Base-by-base conservation (phyloP, 2,888 invertebrate genomes). In the Acrocyrtus sp. region DNA sequence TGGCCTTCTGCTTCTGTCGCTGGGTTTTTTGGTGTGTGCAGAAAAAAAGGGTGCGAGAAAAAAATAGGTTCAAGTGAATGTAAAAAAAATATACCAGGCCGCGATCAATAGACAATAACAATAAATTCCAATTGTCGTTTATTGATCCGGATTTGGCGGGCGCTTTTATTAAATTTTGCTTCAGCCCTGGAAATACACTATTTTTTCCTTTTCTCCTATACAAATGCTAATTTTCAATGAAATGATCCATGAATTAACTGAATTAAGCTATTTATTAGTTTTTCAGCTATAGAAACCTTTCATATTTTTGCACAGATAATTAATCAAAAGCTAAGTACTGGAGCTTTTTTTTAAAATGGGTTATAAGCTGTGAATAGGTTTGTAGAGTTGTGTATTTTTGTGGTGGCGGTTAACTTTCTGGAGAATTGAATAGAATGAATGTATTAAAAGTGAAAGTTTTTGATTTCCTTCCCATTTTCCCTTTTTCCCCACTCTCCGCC, bases 101-200 rank as follows among this genome's bases (percentile, higher is more conserved):
- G 66, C 45, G 65, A 65, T 65, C 66, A 57, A 66, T 66, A 57
- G 56, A 57, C 66, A 66, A 66, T 66, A 66, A 66, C 66, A 66
- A 66, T 66, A 66, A 48, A 57, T 66, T 66, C 48, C 66, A 66
- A 66, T 65, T 65, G 45, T n/a, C 53, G 56, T 22, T 41, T 51
- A 53, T 62, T 48, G 6, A 10, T 19, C n/a, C 45, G 39, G 12
- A 39, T 10, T 39, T 39, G 39, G 6, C 45, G n/a, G 45, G 15
- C 4, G 45, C n/a, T 45, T 17, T 45, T 45, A 45, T 17, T 45
- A 17, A 19, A 45, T 4, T 4, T 8, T 3, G 45, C 17, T 45
- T 15, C 12, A 15, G 41, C 41, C 41, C 41, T 41, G 17, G 15
- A n/a, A n/a, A 41, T 41, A 17, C 41, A 41, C 3, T 8, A 41